These are phyloP conservation scores for Patiria pectinifera DNA, from an alignment of 53 echinoderm and acorn worm genomes.

Conservation along the genomic window DNA sequence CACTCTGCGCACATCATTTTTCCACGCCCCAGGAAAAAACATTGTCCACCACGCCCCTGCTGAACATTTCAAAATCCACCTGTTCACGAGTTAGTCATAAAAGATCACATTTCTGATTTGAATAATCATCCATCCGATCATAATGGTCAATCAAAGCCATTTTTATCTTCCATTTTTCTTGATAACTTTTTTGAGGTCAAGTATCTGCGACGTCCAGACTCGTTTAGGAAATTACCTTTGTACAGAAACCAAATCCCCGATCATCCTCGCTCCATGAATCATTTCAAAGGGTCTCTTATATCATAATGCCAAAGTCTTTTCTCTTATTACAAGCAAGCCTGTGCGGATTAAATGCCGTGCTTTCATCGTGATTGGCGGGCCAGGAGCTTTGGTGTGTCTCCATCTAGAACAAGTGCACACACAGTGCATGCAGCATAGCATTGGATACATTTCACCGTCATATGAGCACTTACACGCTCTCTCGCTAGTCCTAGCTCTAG, in stretches of 20 bases:
- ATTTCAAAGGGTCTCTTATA: not conserved
- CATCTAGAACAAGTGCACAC: not conserved
- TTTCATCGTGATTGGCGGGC: conserved; percentile 53
- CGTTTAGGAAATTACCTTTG: conserved; percentile 13
- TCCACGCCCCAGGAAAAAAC: too few relatives aligned
- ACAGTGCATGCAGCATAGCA: not conserved
- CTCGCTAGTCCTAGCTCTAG: not conserved
- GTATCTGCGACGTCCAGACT: conserved; percentile 17
- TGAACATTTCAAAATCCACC: not conserved
- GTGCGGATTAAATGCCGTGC: conserved; percentile 19
- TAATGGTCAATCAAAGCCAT: not conserved
- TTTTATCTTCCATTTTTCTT: not conserved
- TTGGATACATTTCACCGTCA: conserved; percentile 18
- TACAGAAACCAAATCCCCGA: conserved; percentile 31
- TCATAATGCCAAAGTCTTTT: not conserved
- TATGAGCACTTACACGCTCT: conserved; percentile 32
- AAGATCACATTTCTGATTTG: not conserved
- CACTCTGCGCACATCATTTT: too few relatives aligned
- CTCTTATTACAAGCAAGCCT: not conserved
- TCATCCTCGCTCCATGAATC: conserved; percentile 18
- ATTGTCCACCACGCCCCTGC: not conserved
- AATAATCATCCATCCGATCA: not conserved
- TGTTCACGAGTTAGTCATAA: not conserved
- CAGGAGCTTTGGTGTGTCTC: conserved; percentile 16
- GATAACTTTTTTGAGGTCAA: not conserved